Evolutionary conservation across 2,113 vertebrate species (phyloP).

Genomic region (Pterocles burchelli): DNA sequence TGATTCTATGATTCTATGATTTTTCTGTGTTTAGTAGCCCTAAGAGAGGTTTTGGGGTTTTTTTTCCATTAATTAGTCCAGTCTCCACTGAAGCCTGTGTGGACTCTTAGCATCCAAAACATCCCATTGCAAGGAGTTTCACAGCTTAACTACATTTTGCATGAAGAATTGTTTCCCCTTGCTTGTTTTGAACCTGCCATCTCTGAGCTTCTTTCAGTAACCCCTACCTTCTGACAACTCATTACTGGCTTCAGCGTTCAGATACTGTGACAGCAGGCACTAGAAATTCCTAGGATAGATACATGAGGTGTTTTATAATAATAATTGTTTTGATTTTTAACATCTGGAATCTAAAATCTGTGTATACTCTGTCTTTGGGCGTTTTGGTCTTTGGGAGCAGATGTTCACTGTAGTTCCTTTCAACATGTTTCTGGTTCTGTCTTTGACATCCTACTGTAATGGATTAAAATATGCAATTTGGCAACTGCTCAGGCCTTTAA

Average conservation of each 20-base stretch:
- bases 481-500: slow-evolving; percentile 38
- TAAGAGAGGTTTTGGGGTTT: neutral
- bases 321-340: slow-evolving; percentile 22
- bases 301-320: slow-evolving; percentile 22
- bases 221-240: neutral
- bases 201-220: neutral
- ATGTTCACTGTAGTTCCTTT: slow-evolving; percentile 37
- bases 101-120: neutral
- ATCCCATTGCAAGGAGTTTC: neutral
- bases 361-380: neutral
- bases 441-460: slow-evolving; percentile 28
- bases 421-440: neutral
- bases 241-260: neutral
- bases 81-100: neutral
- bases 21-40: neutral
- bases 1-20: neutral
- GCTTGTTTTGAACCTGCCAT: neutral
- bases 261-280: neutral
- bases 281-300: neutral
- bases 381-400: neutral
- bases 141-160: neutral
- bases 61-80: neutral
- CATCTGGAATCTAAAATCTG: slow-evolving; percentile 16
- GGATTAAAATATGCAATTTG: slow-evolving; percentile 51
- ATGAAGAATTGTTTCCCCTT: neutral